Base-by-base conservation (phyloP, 2,113 vertebrate species). In the Ptilonorhynchus violaceus region DNA sequence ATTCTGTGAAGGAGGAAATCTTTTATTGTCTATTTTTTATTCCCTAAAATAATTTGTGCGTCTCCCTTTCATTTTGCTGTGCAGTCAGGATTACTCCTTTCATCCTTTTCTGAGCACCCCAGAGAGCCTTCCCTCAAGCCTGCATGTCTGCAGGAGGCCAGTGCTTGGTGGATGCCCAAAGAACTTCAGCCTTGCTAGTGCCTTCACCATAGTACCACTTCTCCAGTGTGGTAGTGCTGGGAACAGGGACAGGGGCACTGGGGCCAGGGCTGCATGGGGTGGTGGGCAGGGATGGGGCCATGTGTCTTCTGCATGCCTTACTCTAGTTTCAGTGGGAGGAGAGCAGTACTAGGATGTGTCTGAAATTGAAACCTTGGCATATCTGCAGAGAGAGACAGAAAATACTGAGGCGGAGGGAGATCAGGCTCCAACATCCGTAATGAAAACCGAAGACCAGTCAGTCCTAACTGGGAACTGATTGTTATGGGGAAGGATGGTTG, bases 71-170 rank as follows among this genome's bases (percentile, higher is more conserved):
- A 3, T 55, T 91, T 78, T 55, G 2, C 27, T 37, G 19, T 30
- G 12, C 16, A 81, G 19, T 18, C 21, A 85, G 39, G 35, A 33
- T 70, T 68, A 33, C 9, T 77, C 8, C 8, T 89, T 69, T 92
- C 11, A 17, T 44, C 42, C 30, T 68, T 87, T 72, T 41, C 41
- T 80, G 37, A 86, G 16, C 21, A 55, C 20, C 19, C 6, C 15
- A 49, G 22, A 83, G 49, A 41, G 6, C 7, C 46, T 83, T 74
- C 14, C 23, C 22, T 63, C 41, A 73, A 63, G 6, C 10, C 25
- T 81, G 12, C 19, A 31, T 0, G 0, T 18, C 47, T 67, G 8
- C 3, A 3, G 18, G 18, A 67, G 24, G 13, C 33, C 20, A 27
- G 10, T 42, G 27, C 21, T 52, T 49, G 24, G 24, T 50, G 13